Conservation (phyloP, 2,888 invertebrate genomes). For the Melieria picta region DNA sequence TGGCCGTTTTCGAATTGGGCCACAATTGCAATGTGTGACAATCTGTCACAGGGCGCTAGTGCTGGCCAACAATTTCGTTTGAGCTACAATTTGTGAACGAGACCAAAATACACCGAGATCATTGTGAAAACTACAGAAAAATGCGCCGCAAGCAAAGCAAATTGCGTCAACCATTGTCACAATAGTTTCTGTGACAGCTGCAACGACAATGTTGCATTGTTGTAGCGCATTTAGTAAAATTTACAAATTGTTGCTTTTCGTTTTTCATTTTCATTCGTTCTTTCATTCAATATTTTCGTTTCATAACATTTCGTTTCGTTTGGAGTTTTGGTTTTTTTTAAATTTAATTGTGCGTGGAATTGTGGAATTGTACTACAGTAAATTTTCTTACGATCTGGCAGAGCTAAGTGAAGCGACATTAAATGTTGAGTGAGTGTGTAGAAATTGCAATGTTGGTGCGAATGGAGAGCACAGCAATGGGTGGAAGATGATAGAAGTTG, state of each 20-base stretch:
- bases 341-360: background rate
- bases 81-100: background rate
- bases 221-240: conserved; percentile 50
- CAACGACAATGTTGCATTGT: background rate
- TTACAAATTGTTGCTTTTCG: conserved; percentile 52
- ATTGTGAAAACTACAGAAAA: conserved; percentile 63
- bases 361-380: background rate
- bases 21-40: background rate
- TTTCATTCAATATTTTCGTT: conserved; percentile 11
- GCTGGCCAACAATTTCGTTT: background rate
- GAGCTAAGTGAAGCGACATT: too few relatives aligned
- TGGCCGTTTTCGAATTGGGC: background rate
- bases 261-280: background rate
- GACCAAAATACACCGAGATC: conserved; percentile 57
- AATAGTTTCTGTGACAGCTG: too few relatives aligned
- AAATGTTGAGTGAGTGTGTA: background rate
- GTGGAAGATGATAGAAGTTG: background rate
- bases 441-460: background rate
- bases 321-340: conserved; percentile 15
- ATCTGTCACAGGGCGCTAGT: background rate
- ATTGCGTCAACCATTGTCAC: too few relatives aligned
- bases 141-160: conserved; percentile 43
- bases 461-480: background rate
- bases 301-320: conserved; percentile 18
- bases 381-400: background rate